phyloP scores from a whole-genome alignment of 30 jellyfish, hydroid and myxozoan genomes.

The Calvadosia cruxmelitensis region DNA sequence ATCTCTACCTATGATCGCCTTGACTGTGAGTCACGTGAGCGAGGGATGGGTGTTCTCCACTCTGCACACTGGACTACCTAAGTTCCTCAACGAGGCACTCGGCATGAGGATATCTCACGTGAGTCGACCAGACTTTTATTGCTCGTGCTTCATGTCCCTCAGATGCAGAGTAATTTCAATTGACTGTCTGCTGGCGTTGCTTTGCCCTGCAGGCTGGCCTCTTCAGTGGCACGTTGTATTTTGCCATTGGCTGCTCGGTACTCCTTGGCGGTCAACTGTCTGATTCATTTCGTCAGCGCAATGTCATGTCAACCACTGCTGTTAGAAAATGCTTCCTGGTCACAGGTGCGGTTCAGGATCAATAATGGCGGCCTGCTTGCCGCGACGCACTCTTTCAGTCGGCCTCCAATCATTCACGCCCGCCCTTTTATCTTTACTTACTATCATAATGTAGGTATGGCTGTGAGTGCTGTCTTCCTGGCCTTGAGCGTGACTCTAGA shows the following conservation, averaged over 20 bases:
- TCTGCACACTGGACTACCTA: slow-evolving; percentile 83
- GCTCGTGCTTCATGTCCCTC: no score
- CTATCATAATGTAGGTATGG: background rate
- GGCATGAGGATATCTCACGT: slow-evolving; percentile 61
- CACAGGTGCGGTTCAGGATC: slow-evolving; percentile 57
- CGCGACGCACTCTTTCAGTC: no score
- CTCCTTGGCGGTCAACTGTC: background rate
- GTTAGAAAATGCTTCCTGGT: slow-evolving; percentile 18
- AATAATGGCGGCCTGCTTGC: no score
- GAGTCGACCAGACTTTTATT: no score
- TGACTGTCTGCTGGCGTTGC: no score
- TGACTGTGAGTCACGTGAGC: slow-evolving; percentile 80
- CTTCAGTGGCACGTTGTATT: background rate
- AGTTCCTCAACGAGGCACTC: slow-evolving; percentile 77
- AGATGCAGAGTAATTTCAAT: no score
- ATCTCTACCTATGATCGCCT: slow-evolving; percentile 76
- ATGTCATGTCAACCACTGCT: background rate
- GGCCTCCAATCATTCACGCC: no score
- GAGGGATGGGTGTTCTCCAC: slow-evolving; percentile 97
- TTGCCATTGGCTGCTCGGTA: background rate
- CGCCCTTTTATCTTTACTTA: no score
- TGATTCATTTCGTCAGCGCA: background rate
- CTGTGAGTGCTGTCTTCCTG: background rate
- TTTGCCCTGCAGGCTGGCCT: background rate
- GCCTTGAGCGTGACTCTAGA: background rate